Conservation (phyloP, 2,888 invertebrate genomes). For the Drosophila maculinotata region DNA sequence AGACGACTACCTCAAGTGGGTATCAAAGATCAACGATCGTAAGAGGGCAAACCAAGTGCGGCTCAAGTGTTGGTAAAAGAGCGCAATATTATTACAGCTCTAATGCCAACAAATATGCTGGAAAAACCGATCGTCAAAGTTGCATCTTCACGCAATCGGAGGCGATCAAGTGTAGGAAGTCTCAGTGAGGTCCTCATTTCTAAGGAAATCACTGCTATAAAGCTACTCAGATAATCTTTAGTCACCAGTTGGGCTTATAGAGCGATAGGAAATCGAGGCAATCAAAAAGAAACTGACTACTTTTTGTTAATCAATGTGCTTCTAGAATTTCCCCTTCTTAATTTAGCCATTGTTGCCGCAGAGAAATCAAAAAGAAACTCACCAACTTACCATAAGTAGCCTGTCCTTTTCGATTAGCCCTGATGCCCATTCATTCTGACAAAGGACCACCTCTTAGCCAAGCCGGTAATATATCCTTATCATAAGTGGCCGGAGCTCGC, state of each 20-base stretch:
- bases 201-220: constrained; percentile 3
- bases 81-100: constrained; percentile 35
- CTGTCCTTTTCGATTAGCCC: constrained; percentile 1
- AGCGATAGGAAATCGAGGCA: too few species aligned
- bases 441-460: constrained; percentile 65
- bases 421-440: neutral
- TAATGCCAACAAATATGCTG: constrained; percentile 43
- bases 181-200: neutral
- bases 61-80: constrained; percentile 28
- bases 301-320: too few species aligned
- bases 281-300: too few species aligned
- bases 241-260: neutral
- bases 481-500: constrained; percentile 35
- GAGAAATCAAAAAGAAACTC: constrained; percentile 1
- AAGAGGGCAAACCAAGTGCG: constrained; percentile 33
- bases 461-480: constrained; percentile 49
- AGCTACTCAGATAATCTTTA: constrained; percentile 16
- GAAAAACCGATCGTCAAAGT: constrained; percentile 18
- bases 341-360: neutral
- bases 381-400: neutral
- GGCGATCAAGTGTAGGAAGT: constrained; percentile 9
- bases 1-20: constrained; percentile 54
- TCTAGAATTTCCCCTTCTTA: neutral
- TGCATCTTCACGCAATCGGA: constrained; percentile 14
- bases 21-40: constrained; percentile 78